These are phyloP conservation scores for Turritopsis rubra DNA, from an alignment of 30 jellyfish, hydroid and myxozoan species.

Conservation along the genomic window DNA sequence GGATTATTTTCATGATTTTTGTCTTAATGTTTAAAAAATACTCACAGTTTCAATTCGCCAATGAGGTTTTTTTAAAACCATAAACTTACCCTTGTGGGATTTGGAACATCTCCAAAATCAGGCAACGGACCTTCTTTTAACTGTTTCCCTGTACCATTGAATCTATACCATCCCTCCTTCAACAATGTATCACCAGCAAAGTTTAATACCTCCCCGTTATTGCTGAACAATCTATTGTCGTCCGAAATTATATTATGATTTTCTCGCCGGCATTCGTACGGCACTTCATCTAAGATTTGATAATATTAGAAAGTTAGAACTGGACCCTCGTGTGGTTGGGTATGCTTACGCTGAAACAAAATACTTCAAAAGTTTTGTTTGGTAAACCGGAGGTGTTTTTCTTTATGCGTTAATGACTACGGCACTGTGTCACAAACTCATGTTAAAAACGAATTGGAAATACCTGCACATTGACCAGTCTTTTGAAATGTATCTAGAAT, in stretches of 20 bases:
- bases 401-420: too few relatives aligned
- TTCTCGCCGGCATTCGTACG: neutral
- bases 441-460: too few relatives aligned
- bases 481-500: neutral
- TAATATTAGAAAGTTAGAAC: neutral
- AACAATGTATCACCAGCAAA: conserved; percentile 10
- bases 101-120: neutral
- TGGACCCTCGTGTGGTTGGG: neutral
- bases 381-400: too few relatives aligned
- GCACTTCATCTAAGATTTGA: neutral
- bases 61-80: too few relatives aligned
- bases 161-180: conserved; percentile 5
- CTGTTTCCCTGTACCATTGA: neutral
- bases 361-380: too few relatives aligned
- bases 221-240: neutral
- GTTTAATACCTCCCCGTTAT: neutral
- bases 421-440: too few relatives aligned
- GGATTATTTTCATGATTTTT: too few relatives aligned
- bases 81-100: neutral
- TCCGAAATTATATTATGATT: neutral
- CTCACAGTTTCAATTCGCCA: too few relatives aligned
- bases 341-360: neutral
- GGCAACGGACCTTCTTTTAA: neutral
- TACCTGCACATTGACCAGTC: neutral
- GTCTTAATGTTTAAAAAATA: too few relatives aligned